Evolutionary conservation across 2,113 vertebrate species (phyloP).

Genomic region (Abramis brama): DNA sequence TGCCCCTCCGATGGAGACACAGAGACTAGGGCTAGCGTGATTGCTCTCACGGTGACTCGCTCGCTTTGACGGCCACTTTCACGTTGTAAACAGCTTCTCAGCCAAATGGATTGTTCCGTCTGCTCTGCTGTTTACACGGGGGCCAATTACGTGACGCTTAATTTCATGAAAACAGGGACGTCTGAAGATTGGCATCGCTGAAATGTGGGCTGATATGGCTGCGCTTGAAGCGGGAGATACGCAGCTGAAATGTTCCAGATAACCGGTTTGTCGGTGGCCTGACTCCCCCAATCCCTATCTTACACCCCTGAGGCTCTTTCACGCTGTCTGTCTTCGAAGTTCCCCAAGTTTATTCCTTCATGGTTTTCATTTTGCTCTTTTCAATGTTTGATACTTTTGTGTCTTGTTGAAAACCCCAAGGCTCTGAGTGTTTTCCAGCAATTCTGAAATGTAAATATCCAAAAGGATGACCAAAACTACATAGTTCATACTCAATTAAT

Average conservation of each 20-base stretch:
- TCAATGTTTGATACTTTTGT: neutral
- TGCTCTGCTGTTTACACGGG: constrained; percentile 69
- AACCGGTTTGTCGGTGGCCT: constrained; percentile 55
- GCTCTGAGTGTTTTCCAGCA: neutral
- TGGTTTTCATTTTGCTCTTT: neutral
- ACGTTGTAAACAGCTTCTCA: constrained; percentile 66
- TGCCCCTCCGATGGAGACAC: constrained; percentile 52
- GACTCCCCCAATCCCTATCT: constrained; percentile 41
- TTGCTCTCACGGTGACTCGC: constrained; percentile 51
- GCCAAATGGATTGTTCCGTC: constrained; percentile 66
- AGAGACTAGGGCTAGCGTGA: constrained; percentile 56
- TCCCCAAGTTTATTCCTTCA: neutral
- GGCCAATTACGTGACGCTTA: constrained; percentile 70
- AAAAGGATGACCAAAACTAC: neutral
- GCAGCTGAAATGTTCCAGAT: constrained; percentile 58
- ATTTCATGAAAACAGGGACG: constrained; percentile 70
- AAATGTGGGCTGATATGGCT: constrained; percentile 53
- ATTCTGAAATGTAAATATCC: neutral
- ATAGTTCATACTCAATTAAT: neutral
- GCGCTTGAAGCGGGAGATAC: constrained; percentile 58
- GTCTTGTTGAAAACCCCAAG: neutral
- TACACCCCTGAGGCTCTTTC: constrained; percentile 38
- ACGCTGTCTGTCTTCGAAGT: constrained; percentile 27
- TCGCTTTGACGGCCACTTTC: constrained; percentile 61
- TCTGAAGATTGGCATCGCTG: constrained; percentile 74